Percentiles rank a stretch among this genome's conserved stretches.
Evolutionary conservation across 2,888 invertebrate species (phyloP).

Genomic region (Camptogramma bilineatum): DNA sequence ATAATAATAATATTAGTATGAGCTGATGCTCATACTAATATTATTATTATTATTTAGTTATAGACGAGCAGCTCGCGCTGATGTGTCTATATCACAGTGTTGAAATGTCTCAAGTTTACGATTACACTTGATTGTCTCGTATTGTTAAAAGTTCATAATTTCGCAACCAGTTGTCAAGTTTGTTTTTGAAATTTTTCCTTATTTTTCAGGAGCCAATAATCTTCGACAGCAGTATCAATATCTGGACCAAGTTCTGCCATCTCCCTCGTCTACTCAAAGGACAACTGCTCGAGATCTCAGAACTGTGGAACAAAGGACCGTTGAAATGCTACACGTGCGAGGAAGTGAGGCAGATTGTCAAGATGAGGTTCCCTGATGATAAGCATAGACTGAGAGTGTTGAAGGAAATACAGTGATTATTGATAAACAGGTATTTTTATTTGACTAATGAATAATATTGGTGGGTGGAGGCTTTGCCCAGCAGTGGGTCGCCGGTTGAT

Average conservation of each 20-base stretch:
- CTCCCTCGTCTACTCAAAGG: constrained; percentile 69
- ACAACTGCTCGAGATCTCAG: constrained; percentile 70
- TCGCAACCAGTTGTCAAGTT: too few species aligned
- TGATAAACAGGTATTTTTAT: constrained; percentile 6
- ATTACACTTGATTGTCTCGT: too few species aligned
- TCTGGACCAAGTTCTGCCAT: constrained; percentile 71
- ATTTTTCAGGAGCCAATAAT: constrained; percentile 62
- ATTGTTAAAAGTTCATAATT: too few species aligned
- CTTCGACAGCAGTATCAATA: constrained; percentile 63
- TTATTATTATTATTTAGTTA: too few species aligned
- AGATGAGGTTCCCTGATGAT: constrained; percentile 77
- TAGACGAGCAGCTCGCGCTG: too few species aligned
- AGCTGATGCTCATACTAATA: too few species aligned
- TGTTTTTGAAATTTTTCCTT: too few species aligned
- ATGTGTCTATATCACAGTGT: too few species aligned
- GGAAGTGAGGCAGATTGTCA: constrained; percentile 75
- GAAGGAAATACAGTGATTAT: constrained; percentile 76
- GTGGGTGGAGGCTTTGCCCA: background rate
- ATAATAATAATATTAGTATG: too few species aligned
- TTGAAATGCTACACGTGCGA: constrained; percentile 68
- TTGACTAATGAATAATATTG: background rate
- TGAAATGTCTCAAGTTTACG: too few species aligned
- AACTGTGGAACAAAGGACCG: constrained; percentile 65
- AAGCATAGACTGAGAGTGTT: constrained; percentile 74
- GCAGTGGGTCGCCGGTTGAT: too few species aligned